These are phyloP conservation scores for Homarus americanus DNA, from an alignment of 1,140 invertebrate species.

Conservation along the genomic window DNA sequence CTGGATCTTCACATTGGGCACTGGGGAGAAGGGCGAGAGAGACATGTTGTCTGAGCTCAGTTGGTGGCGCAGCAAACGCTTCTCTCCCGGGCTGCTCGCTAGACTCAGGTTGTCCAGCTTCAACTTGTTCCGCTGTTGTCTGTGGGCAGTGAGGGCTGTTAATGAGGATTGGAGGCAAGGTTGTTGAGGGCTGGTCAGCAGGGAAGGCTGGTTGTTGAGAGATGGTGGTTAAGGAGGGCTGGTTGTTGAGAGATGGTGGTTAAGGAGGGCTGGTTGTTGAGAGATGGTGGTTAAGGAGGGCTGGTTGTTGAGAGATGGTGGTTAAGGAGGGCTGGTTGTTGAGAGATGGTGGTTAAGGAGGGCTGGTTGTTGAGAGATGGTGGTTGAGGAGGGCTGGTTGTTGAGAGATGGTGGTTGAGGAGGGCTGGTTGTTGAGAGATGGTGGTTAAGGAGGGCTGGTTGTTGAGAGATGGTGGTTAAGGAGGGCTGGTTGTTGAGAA, in stretches of 20 bases:
- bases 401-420: too few species aligned
- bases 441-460: too few species aligned
- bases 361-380: too few species aligned
- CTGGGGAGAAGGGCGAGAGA: conserved; percentile 71
- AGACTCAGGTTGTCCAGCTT: conserved; percentile 88
- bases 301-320: background rate
- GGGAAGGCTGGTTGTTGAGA: too few species aligned
- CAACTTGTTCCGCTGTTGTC: conserved; percentile 89
- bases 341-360: background rate
- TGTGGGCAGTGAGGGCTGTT: conserved; percentile 74
- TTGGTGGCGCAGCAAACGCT: conserved; percentile 84
- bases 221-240: background rate
- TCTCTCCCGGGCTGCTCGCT: conserved; percentile 77
- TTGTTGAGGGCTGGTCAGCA: too few species aligned
- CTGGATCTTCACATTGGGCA: conserved; percentile 72
- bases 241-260: background rate
- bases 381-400: too few species aligned
- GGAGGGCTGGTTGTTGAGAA: too few species aligned
- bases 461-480: too few species aligned
- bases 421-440: too few species aligned
- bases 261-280: background rate
- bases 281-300: background rate
- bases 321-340: background rate
- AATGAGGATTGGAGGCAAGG: background rate
- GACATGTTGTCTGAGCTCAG: conserved; percentile 90